Conservation (phyloP, 2,797 vertebrate genomes). For the Hirundo rustica region DNA sequence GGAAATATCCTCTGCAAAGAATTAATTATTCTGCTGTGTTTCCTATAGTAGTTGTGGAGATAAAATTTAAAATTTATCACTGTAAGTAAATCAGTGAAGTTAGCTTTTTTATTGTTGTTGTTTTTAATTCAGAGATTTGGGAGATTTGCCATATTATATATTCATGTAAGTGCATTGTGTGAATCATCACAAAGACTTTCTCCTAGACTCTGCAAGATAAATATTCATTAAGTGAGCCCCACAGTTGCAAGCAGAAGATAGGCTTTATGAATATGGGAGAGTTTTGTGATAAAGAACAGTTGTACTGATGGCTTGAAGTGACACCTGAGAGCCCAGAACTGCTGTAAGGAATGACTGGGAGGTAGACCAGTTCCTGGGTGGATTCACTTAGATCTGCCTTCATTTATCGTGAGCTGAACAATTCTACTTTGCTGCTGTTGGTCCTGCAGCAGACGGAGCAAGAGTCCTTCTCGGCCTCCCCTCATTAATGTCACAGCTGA, state of each 20-base stretch:
- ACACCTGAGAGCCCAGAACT: neutral
- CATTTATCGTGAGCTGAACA: neutral
- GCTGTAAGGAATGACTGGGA: neutral
- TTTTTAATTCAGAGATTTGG: slow-evolving; percentile 66
- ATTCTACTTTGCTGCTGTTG: neutral
- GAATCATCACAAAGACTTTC: slow-evolving; percentile 5
- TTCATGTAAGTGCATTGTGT: slow-evolving; percentile 61
- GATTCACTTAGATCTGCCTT: neutral
- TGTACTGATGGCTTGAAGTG: neutral
- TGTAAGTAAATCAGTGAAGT: slow-evolving; percentile 64
- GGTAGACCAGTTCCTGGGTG: neutral
- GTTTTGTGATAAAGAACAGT: neutral
- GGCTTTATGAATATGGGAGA: neutral
- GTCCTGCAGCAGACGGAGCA: neutral
- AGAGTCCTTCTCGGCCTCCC: neutral
- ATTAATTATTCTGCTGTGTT: slow-evolving; percentile 46
- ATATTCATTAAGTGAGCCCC: slow-evolving; percentile 33
- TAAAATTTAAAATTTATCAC: slow-evolving; percentile 60
- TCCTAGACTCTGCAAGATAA: neutral
- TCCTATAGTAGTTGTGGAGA: slow-evolving; percentile 58
- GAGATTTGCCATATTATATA: slow-evolving; percentile 59
- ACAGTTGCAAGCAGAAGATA: neutral
- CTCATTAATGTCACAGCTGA: neutral
- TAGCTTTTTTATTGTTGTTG: slow-evolving; percentile 30
- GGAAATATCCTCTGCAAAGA: slow-evolving; percentile 34